These are phyloP conservation scores for Oryctolagus cuniculus DNA, from an alignment of 2,113 vertebrate genomes.

Conservation along the genomic window mOryCun1.1 NC_091449.1:59571501-59572000, in stretches of 20 bases:
- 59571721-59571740: neutral
- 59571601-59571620: neutral
- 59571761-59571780: neutral
- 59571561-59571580: neutral
- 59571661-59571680: neutral
- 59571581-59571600: neutral
- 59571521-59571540: neutral
- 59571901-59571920: neutral
- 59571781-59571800: neutral
- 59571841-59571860: neutral
- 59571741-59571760: neutral
- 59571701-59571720: neutral
- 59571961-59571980: neutral
- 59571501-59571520: neutral
- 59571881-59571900: neutral
- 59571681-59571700: neutral
- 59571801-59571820: neutral
- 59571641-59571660: neutral
- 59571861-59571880: slow-evolving; percentile 14
- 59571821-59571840: neutral
- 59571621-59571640: neutral
- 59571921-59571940: neutral
- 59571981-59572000: neutral
- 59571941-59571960: slow-evolving; percentile 17
- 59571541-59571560: too few species aligned